phyloP scores from a whole-genome alignment of 1,140 invertebrate species.

The Amphibalanus amphitrite region DNA sequence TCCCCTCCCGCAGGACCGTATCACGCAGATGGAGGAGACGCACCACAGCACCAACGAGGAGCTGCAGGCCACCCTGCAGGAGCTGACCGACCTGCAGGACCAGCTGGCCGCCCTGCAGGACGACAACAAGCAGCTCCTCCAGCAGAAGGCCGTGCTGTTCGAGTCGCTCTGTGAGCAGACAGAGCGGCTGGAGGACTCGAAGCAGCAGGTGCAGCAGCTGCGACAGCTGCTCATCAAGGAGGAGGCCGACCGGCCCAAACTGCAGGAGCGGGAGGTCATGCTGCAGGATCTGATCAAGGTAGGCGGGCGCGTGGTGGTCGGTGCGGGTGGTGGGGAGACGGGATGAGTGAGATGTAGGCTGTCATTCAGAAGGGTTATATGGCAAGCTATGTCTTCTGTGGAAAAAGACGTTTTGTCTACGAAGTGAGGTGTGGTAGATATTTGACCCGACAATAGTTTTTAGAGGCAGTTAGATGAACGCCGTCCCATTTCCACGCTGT shows the following conservation, averaged over 20 bases:
- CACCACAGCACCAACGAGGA: slow-evolving; percentile 87
- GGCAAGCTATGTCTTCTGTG: no score
- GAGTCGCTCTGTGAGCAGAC: slow-evolving; percentile 32
- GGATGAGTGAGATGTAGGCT: no score
- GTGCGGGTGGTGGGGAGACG: no score
- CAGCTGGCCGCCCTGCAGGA: slow-evolving; percentile 68
- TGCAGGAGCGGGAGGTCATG: slow-evolving; percentile 52
- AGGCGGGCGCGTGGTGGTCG: slow-evolving; percentile 17
- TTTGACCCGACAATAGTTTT: no score
- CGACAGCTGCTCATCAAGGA: slow-evolving; percentile 22
- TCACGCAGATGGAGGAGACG: slow-evolving; percentile 75
- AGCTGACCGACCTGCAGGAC: slow-evolving; percentile 67
- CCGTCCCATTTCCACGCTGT: no score
- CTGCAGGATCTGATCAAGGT: slow-evolving; percentile 67
- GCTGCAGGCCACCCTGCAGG: slow-evolving; percentile 80
- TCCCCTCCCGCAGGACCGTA: slow-evolving; percentile 40
- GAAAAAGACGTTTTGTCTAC: no score
- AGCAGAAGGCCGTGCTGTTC: slow-evolving; percentile 64
- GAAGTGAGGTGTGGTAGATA: no score
- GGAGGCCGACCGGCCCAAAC: neutral
- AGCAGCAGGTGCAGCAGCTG: slow-evolving; percentile 28
- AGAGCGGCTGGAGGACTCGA: slow-evolving; percentile 32
- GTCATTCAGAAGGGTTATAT: no score
- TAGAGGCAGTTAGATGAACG: no score
- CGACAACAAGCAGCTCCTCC: slow-evolving; percentile 65